Evolutionary conservation across 1,140 invertebrate species (phyloP), one percentile per base, ranked within the genome.

Genomic region (Venustaconcha ellipsiformis): DNA sequence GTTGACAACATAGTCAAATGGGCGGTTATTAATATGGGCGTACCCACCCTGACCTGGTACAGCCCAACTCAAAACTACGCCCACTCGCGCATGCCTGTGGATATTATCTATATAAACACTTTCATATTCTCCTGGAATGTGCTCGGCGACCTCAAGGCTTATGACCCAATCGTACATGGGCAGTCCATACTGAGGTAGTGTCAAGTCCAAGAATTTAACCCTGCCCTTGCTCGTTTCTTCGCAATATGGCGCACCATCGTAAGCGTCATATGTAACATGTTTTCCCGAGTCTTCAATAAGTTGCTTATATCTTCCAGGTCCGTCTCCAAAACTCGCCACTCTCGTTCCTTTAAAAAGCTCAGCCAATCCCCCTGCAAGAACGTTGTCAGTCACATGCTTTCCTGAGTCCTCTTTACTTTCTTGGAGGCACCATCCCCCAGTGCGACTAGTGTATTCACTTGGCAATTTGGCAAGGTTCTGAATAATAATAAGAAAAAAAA

Each of bases 231-330:
- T 72, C 1, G 70, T 70, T 55, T 82, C 78, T 30, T 81, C 77
- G 59, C 82, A 79, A 66, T 59, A 83, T 8, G 82, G 82, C 8
- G 79, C 79, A 1, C 82, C 79, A 65, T 83, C 82, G 65, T 67
- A 83, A 13, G 82, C 77, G 20, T 76, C 72, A 62, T 81, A 83
- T 55, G 30, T 57, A 56, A 57, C 18, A 0, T 79, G 71, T 17
- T 76, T 67, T 11, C 72, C 57, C 2, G 76, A 48, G 23, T 78
- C 76, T 13, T 75, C 68, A 13, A 83, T 14, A 23, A 77, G 71
- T 48, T 76, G 72, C 57, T 80, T 83, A 66, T 83, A 83, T 0
- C 71, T 69, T 2, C 81, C 81, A 48, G 81, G 81, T 1, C 80
- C 80, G 58, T 82, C 77, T 2, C 82, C 80, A 60, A 81, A 81